Percentiles rank a stretch among this genome's conserved stretches.
These are phyloP conservation scores for Oryzias melastigma DNA, from an alignment of 2,113 vertebrate genomes.

Conservation along the genomic window DNA sequence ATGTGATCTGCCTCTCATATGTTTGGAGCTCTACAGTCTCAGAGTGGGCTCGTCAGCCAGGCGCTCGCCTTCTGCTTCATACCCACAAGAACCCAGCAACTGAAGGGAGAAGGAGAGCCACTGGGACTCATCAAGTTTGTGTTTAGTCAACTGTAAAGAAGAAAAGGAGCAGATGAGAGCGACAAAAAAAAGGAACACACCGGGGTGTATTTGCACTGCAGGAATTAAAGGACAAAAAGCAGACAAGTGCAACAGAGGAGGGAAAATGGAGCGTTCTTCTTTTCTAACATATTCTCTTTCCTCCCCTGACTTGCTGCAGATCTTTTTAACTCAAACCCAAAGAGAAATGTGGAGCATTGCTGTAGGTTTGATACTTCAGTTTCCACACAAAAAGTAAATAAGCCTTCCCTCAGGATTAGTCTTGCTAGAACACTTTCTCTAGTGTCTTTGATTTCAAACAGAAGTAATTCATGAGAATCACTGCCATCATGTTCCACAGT, in stretches of 20 bases:
- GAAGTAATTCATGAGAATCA: neutral
- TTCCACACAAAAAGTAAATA: slow-evolving; percentile 18
- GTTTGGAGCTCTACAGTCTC: slow-evolving; percentile 42
- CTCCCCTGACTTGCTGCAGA: neutral
- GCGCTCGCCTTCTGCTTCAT: slow-evolving; percentile 34
- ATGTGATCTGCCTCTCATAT: slow-evolving; percentile 33
- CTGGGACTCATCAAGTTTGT: slow-evolving; percentile 44
- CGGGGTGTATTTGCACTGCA: neutral
- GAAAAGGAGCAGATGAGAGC: neutral
- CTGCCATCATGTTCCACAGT: too few species aligned
- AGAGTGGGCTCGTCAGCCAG: slow-evolving; percentile 18
- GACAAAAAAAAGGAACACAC: neutral
- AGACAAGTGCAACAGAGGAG: slow-evolving; percentile 5
- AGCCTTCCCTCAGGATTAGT: neutral
- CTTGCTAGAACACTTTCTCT: neutral
- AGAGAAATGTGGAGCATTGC: neutral
- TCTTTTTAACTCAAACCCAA: neutral
- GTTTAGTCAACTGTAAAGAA: slow-evolving; percentile 41
- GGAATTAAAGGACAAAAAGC: slow-evolving; percentile 1
- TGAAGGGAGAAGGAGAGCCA: slow-evolving; percentile 18
- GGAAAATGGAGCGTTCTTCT: neutral
- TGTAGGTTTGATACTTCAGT: neutral
- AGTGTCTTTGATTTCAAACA: neutral
- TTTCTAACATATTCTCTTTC: neutral
- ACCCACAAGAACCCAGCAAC: slow-evolving; percentile 19